Percentiles rank a stretch among this genome's conserved stretches.
Conservation (phyloP, 2,888 invertebrate species). For the Mythimna ferrago region DNA sequence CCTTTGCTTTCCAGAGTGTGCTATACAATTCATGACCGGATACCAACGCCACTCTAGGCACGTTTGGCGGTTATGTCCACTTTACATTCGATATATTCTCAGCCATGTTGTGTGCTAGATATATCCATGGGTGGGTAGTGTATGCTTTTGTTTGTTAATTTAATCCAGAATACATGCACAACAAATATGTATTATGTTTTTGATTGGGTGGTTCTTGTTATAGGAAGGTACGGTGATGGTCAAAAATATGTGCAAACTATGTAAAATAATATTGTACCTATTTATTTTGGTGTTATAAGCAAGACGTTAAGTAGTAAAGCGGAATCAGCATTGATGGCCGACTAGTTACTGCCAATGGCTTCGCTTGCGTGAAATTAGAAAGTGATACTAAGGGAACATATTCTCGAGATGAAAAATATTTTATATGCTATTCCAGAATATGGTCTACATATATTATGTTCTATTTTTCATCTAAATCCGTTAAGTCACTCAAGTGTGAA, state of each 20-base stretch:
- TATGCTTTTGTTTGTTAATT: conserved; percentile 17
- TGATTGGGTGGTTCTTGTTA: background rate
- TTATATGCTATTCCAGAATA: too few relatives aligned
- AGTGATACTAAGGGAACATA: too few relatives aligned
- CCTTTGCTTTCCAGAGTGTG: background rate
- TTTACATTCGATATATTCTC: conserved; percentile 25
- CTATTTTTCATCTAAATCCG: too few relatives aligned
- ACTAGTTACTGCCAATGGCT: too few relatives aligned
- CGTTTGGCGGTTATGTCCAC: conserved; percentile 26
- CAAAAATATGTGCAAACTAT: background rate
- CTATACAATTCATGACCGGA: background rate
- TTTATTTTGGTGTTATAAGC: too few relatives aligned
- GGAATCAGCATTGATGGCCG: too few relatives aligned
- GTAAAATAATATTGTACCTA: too few relatives aligned
- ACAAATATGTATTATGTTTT: conserved; percentile 7
- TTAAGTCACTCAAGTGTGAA: too few relatives aligned
- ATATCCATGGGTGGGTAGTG: background rate
- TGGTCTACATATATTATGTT: too few relatives aligned
- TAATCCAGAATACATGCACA: conserved; percentile 1
- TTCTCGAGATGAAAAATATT: too few relatives aligned
- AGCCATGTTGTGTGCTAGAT: conserved; percentile 15
- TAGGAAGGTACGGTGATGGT: background rate
- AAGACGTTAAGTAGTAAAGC: too few relatives aligned
- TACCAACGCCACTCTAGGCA: conserved; percentile 32
- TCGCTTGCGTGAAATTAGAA: too few relatives aligned